These are phyloP conservation scores for Anastrepha ludens DNA, from an alignment of 1,140 invertebrate genomes.

Conservation along the genomic window DNA sequence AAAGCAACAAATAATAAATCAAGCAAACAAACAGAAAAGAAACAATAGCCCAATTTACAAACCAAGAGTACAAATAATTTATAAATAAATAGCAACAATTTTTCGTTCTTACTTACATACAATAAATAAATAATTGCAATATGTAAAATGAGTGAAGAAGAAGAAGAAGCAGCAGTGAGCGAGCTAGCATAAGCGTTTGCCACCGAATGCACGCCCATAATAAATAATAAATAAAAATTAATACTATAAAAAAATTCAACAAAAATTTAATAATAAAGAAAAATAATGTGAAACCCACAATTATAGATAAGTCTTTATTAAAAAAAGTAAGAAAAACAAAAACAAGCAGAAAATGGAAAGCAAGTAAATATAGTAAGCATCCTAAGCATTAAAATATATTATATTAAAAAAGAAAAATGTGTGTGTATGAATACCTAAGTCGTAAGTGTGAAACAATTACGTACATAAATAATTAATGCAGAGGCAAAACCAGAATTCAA, in stretches of 20 bases:
- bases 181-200: conserved; percentile 20
- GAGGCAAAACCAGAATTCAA: conserved; percentile 60
- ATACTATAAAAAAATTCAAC: conserved; percentile 33
- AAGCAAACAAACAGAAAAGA: conserved; percentile 47
- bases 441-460: conserved; percentile 54
- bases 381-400: background rate
- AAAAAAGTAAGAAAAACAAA: background rate
- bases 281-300: background rate
- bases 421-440: conserved; percentile 1
- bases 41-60: conserved; percentile 74
- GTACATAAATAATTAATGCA: conserved; percentile 57
- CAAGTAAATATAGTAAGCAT: background rate
- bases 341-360: background rate
- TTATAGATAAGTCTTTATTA: conserved; percentile 56
- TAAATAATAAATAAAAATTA: conserved; percentile 48
- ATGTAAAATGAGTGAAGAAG: conserved; percentile 28
- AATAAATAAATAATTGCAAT: conserved; percentile 56
- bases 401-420: background rate
- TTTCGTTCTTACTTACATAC: conserved; percentile 49
- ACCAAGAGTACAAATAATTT: conserved; percentile 75
- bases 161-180: conserved; percentile 7
- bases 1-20: conserved; percentile 52
- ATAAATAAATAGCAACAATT: conserved; percentile 56
- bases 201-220: conserved; percentile 47
- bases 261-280: conserved; percentile 16